Base-by-base conservation (phyloP, 2,888 invertebrate species). In the Dione juno region DNA sequence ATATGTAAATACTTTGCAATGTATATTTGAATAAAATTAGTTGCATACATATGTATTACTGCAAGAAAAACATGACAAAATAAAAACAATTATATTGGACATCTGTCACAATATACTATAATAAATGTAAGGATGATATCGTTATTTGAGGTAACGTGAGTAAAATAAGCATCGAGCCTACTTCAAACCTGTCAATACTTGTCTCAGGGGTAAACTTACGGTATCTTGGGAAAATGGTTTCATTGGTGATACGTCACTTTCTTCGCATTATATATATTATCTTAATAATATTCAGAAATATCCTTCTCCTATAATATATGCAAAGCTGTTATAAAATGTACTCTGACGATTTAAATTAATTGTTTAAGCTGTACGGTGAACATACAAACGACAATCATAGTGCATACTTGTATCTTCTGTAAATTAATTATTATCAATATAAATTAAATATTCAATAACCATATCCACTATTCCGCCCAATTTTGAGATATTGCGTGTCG, bases 141-240 rank as follows among this genome's bases (percentile, higher is more conserved):
- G n/a, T 61, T 28, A n/a, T 21, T 28, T 10, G 45, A 69, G 40
- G 58, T 57, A 70, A 69, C 50, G 70, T 21, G 53, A 72, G 53
- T 14, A 37, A 63, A 74, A 71, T 74, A 71, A 69, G 43, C 67
- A 67, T 75, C 71, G 73, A 65, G 67, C 73, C 71, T 67, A 40
- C 68, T 67, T 75, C 76, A 73, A 69, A 61, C 58, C 71, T 74
- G 73, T 76, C 76, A 73, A 73, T 76, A 66, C 50, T 64, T 66
- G 59, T 66, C 48, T 58, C 53, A 14, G 48, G 69, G 59, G 45
- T 66, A 50, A 19, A 66, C 69, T 67, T 69, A 71, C 69, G 52
- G 37, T 67, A 67, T 69, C 67, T 59, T 41, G 35, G 14, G 58
- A 73, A 73, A 75, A 73, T 70, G 63, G 68, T 71, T 74, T 64